A percentile compares a stretch with the other conserved stretches of the same genome.
Evolutionary conservation across 2,888 invertebrate species (phyloP).

Genomic region (Aphelenchoides bicaudatus): DNA sequence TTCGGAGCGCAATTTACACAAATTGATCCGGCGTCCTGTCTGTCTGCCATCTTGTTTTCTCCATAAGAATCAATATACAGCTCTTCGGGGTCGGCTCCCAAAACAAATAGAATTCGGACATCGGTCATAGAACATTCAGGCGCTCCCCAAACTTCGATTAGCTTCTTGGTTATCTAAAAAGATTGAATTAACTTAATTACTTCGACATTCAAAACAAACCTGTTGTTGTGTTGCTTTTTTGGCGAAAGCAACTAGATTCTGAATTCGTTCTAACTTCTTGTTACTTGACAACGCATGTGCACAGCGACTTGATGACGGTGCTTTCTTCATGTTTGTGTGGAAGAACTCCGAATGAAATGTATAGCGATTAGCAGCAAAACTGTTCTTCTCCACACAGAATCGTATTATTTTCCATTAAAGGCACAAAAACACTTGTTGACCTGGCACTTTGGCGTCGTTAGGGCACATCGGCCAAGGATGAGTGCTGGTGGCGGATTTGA

Average conservation of each 20-base stretch:
- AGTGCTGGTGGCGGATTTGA: too few relatives aligned
- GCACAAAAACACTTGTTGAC: too few relatives aligned
- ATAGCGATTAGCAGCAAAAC: too few relatives aligned
- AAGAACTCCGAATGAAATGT: too few relatives aligned
- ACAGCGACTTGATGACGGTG: constrained; percentile 48
- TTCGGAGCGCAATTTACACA: constrained; percentile 43
- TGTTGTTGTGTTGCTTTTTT: constrained; percentile 40
- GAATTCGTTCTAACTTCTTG: constrained; percentile 47
- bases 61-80: constrained; percentile 48
- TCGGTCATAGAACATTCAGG: constrained; percentile 52
- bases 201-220: constrained; percentile 32
- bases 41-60: constrained; percentile 40
- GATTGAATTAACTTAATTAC: neutral
- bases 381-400: too few relatives aligned
- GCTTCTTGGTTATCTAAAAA: constrained; percentile 45
- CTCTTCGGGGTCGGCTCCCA: constrained; percentile 45
- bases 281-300: constrained; percentile 46
- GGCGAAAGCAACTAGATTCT: constrained; percentile 43
- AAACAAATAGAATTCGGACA: constrained; percentile 43
- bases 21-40: constrained; percentile 45
- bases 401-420: too few relatives aligned
- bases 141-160: constrained; percentile 45
- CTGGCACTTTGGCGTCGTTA: too few relatives aligned
- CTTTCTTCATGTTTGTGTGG: too few relatives aligned
- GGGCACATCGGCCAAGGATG: too few relatives aligned